phyloP scores from a whole-genome alignment of 2,888 invertebrate genomes.

The Polydesmus complanatus region DNA sequence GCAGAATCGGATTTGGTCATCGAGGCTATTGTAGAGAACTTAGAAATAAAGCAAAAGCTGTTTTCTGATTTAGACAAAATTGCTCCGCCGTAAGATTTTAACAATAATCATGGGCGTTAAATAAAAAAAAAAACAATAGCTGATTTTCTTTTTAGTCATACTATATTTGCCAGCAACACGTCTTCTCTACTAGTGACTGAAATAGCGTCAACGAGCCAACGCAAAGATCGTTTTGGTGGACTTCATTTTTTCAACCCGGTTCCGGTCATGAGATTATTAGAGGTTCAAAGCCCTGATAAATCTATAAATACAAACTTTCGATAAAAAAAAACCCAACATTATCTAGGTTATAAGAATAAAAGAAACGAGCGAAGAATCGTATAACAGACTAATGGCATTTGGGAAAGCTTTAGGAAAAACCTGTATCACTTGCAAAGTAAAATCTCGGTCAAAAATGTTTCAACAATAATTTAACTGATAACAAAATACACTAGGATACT shows the following conservation, averaged over 20 bases:
- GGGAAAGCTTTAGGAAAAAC: slow-evolving; percentile 68
- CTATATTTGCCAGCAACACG: slow-evolving; percentile 77
- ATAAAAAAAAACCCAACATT: background rate
- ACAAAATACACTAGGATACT: slow-evolving; percentile 52
- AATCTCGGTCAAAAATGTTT: background rate
- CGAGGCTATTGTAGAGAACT: slow-evolving; percentile 75
- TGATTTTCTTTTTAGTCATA: slow-evolving; percentile 45
- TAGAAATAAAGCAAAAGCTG: slow-evolving; percentile 58
- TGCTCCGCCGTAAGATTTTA: slow-evolving; percentile 19
- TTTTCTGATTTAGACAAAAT: slow-evolving; percentile 54
- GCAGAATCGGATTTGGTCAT: slow-evolving; percentile 50
- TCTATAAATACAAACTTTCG: too few relatives aligned
- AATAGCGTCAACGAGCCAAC: slow-evolving; percentile 53
- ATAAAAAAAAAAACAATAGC: too few relatives aligned
- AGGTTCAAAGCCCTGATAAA: slow-evolving; percentile 40
- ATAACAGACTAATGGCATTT: slow-evolving; percentile 56
- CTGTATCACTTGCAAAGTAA: slow-evolving; percentile 63
- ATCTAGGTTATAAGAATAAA: slow-evolving; percentile 56
- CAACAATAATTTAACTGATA: too few relatives aligned
- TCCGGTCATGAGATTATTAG: slow-evolving; percentile 75
- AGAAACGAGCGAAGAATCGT: slow-evolving; percentile 63
- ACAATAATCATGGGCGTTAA: too few relatives aligned
- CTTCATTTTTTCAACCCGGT: slow-evolving; percentile 88
- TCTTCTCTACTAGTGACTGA: slow-evolving; percentile 72
- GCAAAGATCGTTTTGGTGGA: slow-evolving; percentile 58